A percentile compares a stretch with the other conserved stretches of the same genome.
Evolutionary conservation across 2,797 vertebrate species (phyloP).

Genomic region (Cryptoprocta ferox): DNA sequence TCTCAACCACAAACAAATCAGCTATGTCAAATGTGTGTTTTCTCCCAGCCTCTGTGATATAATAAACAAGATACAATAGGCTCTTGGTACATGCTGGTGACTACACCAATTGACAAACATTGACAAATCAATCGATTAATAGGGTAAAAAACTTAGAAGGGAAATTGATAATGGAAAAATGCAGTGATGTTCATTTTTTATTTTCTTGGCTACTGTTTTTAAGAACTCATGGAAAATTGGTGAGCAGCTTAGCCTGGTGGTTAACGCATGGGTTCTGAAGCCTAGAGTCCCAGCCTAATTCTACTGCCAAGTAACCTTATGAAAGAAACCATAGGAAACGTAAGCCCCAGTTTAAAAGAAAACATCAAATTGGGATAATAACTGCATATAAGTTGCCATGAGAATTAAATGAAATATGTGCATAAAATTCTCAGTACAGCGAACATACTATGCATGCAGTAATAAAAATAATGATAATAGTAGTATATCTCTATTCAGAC

Average conservation of each 20-base stretch:
- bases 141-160: conserved; percentile 13
- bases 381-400: background rate
- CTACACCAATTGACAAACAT: background rate
- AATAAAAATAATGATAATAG: background rate
- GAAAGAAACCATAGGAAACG: background rate
- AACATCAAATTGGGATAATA: conserved; percentile 25
- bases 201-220: conserved; percentile 10
- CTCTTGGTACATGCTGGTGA: background rate
- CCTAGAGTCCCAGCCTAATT: background rate
- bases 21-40: background rate
- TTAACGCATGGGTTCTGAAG: background rate
- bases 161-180: background rate
- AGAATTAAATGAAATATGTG: background rate
- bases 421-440: background rate
- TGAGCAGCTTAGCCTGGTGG: background rate
- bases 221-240: background rate
- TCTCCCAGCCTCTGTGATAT: background rate
- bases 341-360: conserved; percentile 44
- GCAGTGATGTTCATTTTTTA: background rate
- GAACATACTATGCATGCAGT: background rate
- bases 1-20: background rate
- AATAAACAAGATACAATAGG: background rate
- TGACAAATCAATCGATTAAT: background rate
- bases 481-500: background rate
- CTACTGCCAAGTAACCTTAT: background rate